Percentiles rank a stretch among this genome's conserved stretches.
Evolutionary conservation across 1,140 invertebrate genomes (phyloP).

Genomic region (Drepana arcuata): DNA sequence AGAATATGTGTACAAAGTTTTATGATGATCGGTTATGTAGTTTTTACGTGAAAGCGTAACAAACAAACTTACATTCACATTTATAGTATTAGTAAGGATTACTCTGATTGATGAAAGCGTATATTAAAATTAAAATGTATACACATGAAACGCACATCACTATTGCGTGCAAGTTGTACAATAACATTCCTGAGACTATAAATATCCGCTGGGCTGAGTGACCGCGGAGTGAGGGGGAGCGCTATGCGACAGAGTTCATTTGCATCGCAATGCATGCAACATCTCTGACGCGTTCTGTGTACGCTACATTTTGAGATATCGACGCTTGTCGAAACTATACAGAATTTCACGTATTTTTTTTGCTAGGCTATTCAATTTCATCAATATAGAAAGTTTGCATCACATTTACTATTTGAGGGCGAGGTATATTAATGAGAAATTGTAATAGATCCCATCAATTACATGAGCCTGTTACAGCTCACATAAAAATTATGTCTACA

Average conservation of each 20-base stretch:
- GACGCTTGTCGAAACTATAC: no score
- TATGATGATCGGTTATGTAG: no score
- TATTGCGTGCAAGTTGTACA: conserved; percentile 31
- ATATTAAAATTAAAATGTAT: neutral
- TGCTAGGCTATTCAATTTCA: no score
- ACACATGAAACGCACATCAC: conserved; percentile 4
- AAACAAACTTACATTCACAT: conserved; percentile 3
- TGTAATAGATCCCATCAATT: no score
- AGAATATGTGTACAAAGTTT: no score
- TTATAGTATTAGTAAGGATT: neutral
- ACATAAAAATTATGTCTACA: no score
- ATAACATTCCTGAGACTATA: conserved; percentile 58
- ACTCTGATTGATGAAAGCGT: neutral
- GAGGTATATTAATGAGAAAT: no score
- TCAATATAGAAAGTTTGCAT: no score
- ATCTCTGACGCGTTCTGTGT: conserved; percentile 17
- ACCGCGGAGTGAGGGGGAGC: conserved; percentile 18
- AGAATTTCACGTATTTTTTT: no score
- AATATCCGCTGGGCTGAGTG: conserved; percentile 41
- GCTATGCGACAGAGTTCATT: conserved; percentile 46
- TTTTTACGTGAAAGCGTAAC: neutral
- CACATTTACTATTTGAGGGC: no score
- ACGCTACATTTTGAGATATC: no score
- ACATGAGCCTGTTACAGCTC: no score
- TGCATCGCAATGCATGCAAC: conserved; percentile 45